phyloP scores from a whole-genome alignment of 2,797 vertebrate genomes.

The Champsocephalus esox region DNA sequence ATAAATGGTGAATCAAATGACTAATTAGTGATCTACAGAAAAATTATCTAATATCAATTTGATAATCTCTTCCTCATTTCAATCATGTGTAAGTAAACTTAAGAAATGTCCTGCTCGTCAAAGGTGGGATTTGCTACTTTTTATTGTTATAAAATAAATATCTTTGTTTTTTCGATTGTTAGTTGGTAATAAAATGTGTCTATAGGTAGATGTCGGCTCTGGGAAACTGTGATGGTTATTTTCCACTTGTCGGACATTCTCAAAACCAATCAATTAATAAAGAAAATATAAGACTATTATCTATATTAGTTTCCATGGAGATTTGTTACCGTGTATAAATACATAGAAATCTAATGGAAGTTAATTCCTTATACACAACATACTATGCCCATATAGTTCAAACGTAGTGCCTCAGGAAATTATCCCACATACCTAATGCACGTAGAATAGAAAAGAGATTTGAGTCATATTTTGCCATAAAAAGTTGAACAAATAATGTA shows the following conservation, averaged over 20 bases:
- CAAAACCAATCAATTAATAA: not conserved
- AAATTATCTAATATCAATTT: not conserved
- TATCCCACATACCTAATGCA: not conserved
- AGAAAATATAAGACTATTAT: too few relatives aligned
- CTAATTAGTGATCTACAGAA: not conserved
- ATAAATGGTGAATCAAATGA: not conserved
- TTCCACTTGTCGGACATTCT: not conserved
- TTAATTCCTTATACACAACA: not conserved
- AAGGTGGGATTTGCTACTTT: not conserved
- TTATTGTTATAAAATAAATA: not conserved
- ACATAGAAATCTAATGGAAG: not conserved
- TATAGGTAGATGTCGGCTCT: too few relatives aligned
- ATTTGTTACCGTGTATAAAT: not conserved
- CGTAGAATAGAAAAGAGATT: not conserved
- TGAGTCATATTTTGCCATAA: conserved; percentile 16
- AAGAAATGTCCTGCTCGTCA: not conserved
- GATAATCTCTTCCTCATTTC: not conserved
- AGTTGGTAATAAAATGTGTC: not conserved
- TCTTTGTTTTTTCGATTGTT: not conserved
- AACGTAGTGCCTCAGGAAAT: not conserved
- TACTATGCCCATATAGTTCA: not conserved
- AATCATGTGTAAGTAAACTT: not conserved
- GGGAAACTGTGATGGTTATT: not conserved
- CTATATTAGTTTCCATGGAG: too few relatives aligned
- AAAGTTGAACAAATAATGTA: conserved; percentile 26